Base-by-base conservation (phyloP, 2,888 invertebrate genomes). In the Lysandra coridon region DNA sequence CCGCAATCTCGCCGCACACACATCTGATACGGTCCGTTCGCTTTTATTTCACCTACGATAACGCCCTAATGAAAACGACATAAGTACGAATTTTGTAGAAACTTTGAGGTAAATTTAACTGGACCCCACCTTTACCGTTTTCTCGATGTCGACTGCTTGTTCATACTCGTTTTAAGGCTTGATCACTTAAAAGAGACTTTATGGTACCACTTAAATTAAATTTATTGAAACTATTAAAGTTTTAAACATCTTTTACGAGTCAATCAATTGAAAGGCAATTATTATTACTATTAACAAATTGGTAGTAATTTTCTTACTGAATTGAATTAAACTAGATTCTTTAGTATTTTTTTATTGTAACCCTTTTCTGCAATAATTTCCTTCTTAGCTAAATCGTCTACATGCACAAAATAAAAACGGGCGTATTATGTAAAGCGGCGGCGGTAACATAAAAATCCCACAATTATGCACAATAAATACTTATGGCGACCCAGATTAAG, bases 391-490 rank as follows among this genome's bases (percentile, higher is more conserved):
- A 62, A 62, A 62, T 12, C 12, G 23, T 7, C 62, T 23, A 62
- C 30, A 12, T 10, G 10, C 12, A 64, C 64, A 64, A 64, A 0
- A 64, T 64, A 64, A 64, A 64, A 64, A 64, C 64, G 64, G 64
- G 64, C 64, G 12, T 64, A 64, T 64, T 64, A 64, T 64, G 64
- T 30, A 30, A 64, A 64, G 12, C 30, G 12, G 30, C 10, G 30
- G 64, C 64, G 64, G 64, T 64, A 37, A 49, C 60, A 77, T 78
- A 69, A 73, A 78, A 62, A 77, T 79, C 78, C 33, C 64, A 49
- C 78, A 76, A 81, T 81, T 81, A 80, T 80, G 79, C 64, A 80
- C 64, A 33, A 69, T 78, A 81, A 80, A 80, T 74, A 80, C 75
- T 79, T 79, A 79, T 73, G 64, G 44, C 73, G 73, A 62, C 79